Evolutionary conservation across 2,888 invertebrate genomes (phyloP), one percentile per base, ranked within the genome.

Genomic region (Ennomos quercinarius): DNA sequence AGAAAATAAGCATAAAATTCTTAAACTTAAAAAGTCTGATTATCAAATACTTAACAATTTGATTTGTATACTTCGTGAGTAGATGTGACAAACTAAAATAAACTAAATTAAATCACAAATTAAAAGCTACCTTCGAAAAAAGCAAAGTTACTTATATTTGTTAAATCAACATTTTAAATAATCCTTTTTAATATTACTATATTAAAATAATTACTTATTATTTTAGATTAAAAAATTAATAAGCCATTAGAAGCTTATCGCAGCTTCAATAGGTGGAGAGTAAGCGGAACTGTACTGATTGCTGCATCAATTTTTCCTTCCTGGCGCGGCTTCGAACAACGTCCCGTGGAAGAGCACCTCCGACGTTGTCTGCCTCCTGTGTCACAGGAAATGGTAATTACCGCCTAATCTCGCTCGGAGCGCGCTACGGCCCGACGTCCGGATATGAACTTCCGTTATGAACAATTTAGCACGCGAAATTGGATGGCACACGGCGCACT

Each of bases 361-460:
- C 59, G 60, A 79, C 84, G 83, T 77, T 83, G 86, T 84, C 88
- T 85, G 78, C 90, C 82, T 89, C 89, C 89, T 86, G 85, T 86
- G 87, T 80, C 79, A 82, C 86, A 80, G 93, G 93, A 93, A 93
- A 93, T 92, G 86, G 91, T 93, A 93, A 93, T 93, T 93, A 93
- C 93, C 92, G 93, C 87, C 91, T 93, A 93, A 93, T 93, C 93
- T 93, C 89, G 88, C 89, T 85, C 76, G 87, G 79, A 91, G 91
- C 91, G 91, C 80, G 83, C 87, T 83, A 82, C 86, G 87, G 86
- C 89, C 81, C 86, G 89, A 77, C 89, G 89, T 89, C 95, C 96
- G 96, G 96, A 96, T 96, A 96, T 96, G 96, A 96, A 95, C 95
- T 95, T 95, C 95, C 96, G 96, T 95, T 95, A 95, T 95, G 95